Percentiles rank a stretch among this genome's conserved stretches.
Evolutionary conservation across 2,888 invertebrate genomes (phyloP).

Genomic region (Pharmacophagus antenor): DNA sequence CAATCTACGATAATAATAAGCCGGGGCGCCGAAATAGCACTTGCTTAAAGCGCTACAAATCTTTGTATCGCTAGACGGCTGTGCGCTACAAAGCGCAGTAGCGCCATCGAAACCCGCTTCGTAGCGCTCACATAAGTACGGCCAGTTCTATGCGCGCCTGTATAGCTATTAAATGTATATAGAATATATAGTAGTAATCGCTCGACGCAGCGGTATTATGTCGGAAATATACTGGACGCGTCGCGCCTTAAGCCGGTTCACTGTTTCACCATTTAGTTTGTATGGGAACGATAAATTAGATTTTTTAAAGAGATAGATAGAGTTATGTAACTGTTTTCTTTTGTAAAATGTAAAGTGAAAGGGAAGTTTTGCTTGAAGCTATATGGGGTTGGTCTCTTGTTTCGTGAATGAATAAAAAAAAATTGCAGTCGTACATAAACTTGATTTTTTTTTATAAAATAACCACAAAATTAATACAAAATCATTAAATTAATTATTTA

Average conservation of each 20-base stretch:
- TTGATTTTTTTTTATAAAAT: not conserved
- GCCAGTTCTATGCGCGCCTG: conserved; percentile 82
- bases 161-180: conserved; percentile 82
- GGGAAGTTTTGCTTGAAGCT: conserved; percentile 69
- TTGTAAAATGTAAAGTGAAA: conserved; percentile 69
- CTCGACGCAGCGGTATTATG: conserved; percentile 82
- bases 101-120: conserved; percentile 55
- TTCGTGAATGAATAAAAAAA: conserved; percentile 48
- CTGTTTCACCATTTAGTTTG: conserved; percentile 76
- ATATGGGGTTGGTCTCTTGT: conserved; percentile 56
- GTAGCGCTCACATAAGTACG: conserved; percentile 81
- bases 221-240: conserved; percentile 80
- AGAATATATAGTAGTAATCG: conserved; percentile 82
- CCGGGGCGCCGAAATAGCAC: conserved; percentile 62
- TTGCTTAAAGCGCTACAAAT: conserved; percentile 64
- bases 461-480: not conserved
- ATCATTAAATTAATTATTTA: not conserved
- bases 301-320: conserved; percentile 69
- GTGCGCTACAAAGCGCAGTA: conserved; percentile 57
- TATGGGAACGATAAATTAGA: conserved; percentile 75
- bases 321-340: conserved; percentile 66
- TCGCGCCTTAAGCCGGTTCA: conserved; percentile 75
- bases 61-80: conserved; percentile 47
- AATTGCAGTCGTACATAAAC: not conserved
- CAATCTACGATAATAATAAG: conserved; percentile 82